Conservation (phyloP, 1,140 invertebrate genomes). For the Pachypeltis micranthus region DNA sequence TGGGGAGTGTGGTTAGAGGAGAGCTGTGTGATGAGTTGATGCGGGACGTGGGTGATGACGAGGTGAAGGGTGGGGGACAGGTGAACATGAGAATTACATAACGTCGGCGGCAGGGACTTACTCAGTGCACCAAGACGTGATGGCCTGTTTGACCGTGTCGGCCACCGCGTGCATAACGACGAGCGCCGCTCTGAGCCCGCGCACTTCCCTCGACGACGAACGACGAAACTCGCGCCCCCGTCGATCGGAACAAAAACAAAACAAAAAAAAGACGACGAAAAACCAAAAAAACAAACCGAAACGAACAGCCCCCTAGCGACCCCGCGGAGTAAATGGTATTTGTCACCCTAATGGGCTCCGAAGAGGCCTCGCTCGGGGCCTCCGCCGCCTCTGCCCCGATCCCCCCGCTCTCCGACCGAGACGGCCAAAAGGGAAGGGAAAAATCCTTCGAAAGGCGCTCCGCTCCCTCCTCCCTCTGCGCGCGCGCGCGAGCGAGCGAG, state of each 20-base stretch:
- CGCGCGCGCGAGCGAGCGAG: too few relatives aligned
- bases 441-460: too few relatives aligned
- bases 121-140: background rate
- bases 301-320: background rate
- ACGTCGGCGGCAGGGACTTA: background rate
- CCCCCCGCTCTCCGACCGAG: constrained; percentile 2
- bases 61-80: too few relatives aligned
- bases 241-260: too few relatives aligned
- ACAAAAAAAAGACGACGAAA: too few relatives aligned
- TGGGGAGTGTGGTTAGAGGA: too few relatives aligned
- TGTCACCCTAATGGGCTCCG: constrained; percentile 4
- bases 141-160: background rate
- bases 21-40: too few relatives aligned
- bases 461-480: too few relatives aligned
- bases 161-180: background rate
- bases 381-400: too few relatives aligned
- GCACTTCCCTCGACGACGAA: background rate
- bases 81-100: too few relatives aligned
- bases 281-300: too few relatives aligned
- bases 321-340: background rate
- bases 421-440: background rate
- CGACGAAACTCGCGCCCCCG: background rate
- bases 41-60: too few relatives aligned
- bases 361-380: background rate
- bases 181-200: background rate